Evolutionary conservation across 1,140 invertebrate species (phyloP).

Genomic region (Pseudomyrmex sp.): DNA sequence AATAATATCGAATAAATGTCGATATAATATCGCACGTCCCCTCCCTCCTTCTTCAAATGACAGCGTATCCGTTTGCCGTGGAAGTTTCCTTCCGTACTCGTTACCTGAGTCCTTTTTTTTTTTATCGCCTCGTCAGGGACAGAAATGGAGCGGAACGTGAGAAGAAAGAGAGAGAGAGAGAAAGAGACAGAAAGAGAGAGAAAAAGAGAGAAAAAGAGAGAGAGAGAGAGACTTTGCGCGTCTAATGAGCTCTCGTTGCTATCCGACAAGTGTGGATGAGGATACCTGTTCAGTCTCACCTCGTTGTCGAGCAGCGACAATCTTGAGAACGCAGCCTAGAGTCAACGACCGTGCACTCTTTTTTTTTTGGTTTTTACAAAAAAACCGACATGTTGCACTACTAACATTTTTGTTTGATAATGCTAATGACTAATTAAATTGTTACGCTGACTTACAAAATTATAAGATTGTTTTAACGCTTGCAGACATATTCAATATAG

Average conservation of each 20-base stretch:
- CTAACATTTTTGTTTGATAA: neutral
- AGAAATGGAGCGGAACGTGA: slow-evolving; percentile 48
- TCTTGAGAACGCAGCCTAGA: slow-evolving; percentile 33
- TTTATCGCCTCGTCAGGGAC: slow-evolving; percentile 41
- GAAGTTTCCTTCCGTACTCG: slow-evolving; percentile 49
- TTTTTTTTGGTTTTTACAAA: neutral
- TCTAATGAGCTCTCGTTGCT: slow-evolving; percentile 77
- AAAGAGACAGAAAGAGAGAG: no score
- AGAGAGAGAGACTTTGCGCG: neutral
- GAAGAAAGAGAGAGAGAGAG: neutral
- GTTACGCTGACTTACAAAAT: no score
- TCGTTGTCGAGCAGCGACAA: slow-evolving; percentile 42
- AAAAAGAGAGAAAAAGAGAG: no score
- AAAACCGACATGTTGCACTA: neutral
- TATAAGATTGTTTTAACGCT: neutral
- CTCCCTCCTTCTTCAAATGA: neutral
- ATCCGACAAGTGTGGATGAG: slow-evolving; percentile 71
- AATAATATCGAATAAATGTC: slow-evolving; percentile 61
- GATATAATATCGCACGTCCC: slow-evolving; percentile 46
- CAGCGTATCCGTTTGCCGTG: slow-evolving; percentile 16
- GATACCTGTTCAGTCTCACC: slow-evolving; percentile 66
- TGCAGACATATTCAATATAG: neutral
- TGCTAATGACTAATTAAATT: no score
- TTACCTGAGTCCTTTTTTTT: slow-evolving; percentile 51
- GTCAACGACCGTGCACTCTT: neutral